Evolutionary conservation across 92 coral and sea anemone genomes (phyloP).

Genomic region (Paramuricea clavata): DNA sequence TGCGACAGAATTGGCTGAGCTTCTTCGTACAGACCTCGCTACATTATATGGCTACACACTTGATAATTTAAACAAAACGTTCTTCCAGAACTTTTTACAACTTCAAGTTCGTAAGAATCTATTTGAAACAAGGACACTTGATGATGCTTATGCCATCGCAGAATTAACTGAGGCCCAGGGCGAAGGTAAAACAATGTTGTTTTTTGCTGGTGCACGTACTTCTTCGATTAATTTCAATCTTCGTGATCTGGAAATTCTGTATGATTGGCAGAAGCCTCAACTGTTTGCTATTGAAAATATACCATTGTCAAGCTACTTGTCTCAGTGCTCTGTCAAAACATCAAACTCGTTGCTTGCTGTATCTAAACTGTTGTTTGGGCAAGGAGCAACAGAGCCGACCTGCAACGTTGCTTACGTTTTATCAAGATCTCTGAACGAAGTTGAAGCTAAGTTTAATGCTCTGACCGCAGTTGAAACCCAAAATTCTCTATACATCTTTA

Average conservation of each 20-base stretch:
- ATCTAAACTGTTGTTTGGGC: slow-evolving; percentile 3
- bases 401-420: slow-evolving; percentile 32
- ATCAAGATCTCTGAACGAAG: slow-evolving; percentile 35
- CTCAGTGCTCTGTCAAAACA: neutral
- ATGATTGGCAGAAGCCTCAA: slow-evolving; percentile 33
- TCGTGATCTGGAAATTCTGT: slow-evolving; percentile 40
- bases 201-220: neutral
- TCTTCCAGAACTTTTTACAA: slow-evolving; percentile 2
- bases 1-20: neutral
- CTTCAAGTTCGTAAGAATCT: slow-evolving; percentile 14
- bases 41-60: neutral
- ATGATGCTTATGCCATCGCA: neutral
- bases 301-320: slow-evolving; percentile 18
- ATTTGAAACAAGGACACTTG: slow-evolving; percentile 21
- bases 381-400: neutral
- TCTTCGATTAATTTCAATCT: neutral
- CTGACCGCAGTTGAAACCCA: neutral
- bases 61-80: neutral
- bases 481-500: neutral
- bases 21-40: neutral
- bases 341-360: neutral
- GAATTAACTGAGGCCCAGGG: neutral
- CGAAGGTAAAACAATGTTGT: neutral
- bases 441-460: neutral
- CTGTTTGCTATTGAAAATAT: slow-evolving; percentile 45